Conservation (phyloP, 2,113 vertebrate genomes). For the Meleagris gallopavo region DNA sequence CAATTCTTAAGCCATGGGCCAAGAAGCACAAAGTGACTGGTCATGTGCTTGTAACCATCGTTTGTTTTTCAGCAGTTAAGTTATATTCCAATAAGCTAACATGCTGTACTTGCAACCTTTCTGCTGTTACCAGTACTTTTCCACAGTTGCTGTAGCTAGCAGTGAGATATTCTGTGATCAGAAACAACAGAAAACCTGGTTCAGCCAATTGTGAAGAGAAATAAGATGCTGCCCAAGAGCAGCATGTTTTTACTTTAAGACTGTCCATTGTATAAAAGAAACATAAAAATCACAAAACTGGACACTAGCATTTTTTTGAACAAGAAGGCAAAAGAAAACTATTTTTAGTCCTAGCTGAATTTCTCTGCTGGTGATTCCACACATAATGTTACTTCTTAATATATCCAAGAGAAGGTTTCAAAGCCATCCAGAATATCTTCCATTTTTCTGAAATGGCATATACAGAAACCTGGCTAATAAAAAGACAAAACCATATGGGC, state of each 20-base stretch:
- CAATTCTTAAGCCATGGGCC: background rate
- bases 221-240: background rate
- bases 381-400: background rate
- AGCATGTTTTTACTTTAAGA: background rate
- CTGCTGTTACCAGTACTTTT: conserved; percentile 14
- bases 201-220: background rate
- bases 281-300: background rate
- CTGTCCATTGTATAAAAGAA: background rate
- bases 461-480: background rate
- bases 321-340: conserved; percentile 6
- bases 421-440: background rate
- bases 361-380: conserved; percentile 27
- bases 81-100: background rate
- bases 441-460: background rate
- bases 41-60: conserved; percentile 20
- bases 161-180: background rate
- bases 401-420: conserved; percentile 1
- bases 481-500: conserved; percentile 29
- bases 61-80: conserved; percentile 42
- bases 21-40: conserved; percentile 32
- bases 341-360: background rate
- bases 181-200: conserved; percentile 6
- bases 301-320: background rate
- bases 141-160: background rate
- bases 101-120: background rate